These are phyloP conservation scores for Lophotriccus pileatus DNA, from an alignment of 2,797 vertebrate species.

Conservation along the genomic window DNA sequence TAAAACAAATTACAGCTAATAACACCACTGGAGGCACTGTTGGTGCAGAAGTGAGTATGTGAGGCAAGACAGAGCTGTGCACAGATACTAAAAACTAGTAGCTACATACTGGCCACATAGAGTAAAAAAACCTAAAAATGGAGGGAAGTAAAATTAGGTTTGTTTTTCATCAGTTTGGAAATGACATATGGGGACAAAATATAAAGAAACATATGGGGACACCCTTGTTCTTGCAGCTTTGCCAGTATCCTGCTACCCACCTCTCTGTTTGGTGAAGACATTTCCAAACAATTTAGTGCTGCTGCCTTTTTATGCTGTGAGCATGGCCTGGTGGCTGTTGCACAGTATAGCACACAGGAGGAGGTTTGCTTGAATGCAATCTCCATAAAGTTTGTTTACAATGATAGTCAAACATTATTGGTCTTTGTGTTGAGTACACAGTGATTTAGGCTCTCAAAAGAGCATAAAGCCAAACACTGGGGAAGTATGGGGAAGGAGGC, in stretches of 20 bases:
- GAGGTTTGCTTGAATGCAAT: neutral
- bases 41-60: neutral
- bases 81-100: neutral
- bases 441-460: neutral
- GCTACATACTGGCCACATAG: neutral
- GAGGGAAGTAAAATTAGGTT: neutral
- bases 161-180: neutral
- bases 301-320: neutral
- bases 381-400: slow-evolving; percentile 43
- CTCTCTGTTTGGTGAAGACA: neutral
- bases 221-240: neutral
- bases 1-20: neutral
- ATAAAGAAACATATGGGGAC: neutral
- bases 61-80: neutral
- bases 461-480: neutral
- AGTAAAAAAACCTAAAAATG: neutral
- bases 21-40: neutral
- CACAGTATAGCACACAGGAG: neutral
- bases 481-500: neutral
- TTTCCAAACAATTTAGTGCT: neutral
- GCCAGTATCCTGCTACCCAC: neutral
- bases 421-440: neutral
- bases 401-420: neutral
- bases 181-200: neutral
- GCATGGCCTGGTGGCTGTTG: neutral